Conservation (phyloP, 2,888 invertebrate species). For the Andrena camellia region DNA sequence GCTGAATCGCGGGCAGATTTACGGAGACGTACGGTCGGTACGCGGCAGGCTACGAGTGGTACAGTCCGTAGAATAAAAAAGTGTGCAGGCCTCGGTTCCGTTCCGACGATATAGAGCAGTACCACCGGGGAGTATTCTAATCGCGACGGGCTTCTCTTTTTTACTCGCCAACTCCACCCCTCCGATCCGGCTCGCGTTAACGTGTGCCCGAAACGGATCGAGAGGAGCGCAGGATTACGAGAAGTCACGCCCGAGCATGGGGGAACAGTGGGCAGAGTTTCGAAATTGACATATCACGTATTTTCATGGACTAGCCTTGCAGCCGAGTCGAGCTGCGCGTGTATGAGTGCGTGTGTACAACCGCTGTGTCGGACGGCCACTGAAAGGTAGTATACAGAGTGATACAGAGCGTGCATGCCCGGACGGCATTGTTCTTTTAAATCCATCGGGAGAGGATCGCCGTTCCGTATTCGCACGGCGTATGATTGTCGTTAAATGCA, state of each 20-base stretch:
- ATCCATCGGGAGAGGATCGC: slow-evolving; percentile 4
- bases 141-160: slow-evolving; percentile 1
- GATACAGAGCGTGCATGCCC: slow-evolving; percentile 12
- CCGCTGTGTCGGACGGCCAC: slow-evolving; percentile 43
- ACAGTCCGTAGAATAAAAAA: slow-evolving; percentile 35
- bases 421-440: slow-evolving; percentile 44
- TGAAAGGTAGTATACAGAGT: slow-evolving; percentile 18
- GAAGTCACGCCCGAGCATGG: slow-evolving; percentile 57
- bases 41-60: slow-evolving; percentile 31
- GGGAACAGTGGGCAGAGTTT: slow-evolving; percentile 48
- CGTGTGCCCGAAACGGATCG: background rate
- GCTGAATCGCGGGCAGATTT: background rate
- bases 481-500: slow-evolving; percentile 13
- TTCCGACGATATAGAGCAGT: slow-evolving; percentile 11
- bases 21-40: background rate
- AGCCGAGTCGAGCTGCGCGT: slow-evolving; percentile 24
- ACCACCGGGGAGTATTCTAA: slow-evolving; percentile 4
- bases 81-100: slow-evolving; percentile 17
- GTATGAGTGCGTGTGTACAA: slow-evolving; percentile 13
- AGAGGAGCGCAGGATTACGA: slow-evolving; percentile 15
- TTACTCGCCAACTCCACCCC: background rate
- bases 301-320: slow-evolving; percentile 53
- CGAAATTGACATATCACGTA: slow-evolving; percentile 70
- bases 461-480: slow-evolving; percentile 2
- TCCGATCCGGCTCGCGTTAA: slow-evolving; percentile 15